Evolutionary conservation across 2,888 invertebrate species (phyloP).

Genomic region (Amblyjoppa fuscipennis): DNA sequence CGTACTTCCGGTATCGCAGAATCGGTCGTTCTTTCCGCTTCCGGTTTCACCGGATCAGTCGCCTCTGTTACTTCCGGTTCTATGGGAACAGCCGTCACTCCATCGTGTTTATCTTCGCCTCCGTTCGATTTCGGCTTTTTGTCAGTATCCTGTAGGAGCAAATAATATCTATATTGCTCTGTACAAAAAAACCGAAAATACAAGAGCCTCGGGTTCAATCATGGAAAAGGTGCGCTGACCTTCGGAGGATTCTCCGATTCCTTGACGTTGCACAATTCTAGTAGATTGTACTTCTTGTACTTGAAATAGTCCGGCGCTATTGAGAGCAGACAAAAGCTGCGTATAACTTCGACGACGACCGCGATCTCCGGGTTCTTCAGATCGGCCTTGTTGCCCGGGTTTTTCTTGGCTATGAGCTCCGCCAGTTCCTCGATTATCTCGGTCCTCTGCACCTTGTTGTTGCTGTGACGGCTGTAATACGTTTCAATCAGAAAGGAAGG

Average conservation of each 20-base stretch:
- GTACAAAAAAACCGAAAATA: not conserved
- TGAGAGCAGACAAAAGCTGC: slow-evolving; percentile 92
- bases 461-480: slow-evolving; percentile 89
- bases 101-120: not conserved
- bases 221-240: slow-evolving; percentile 10
- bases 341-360: slow-evolving; percentile 93
- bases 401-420: slow-evolving; percentile 89
- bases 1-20: slow-evolving; percentile 17
- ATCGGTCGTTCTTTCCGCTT: slow-evolving; percentile 12
- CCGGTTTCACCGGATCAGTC: not conserved
- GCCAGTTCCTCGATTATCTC: slow-evolving; percentile 91
- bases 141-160: slow-evolving; percentile 17
- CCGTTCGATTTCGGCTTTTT: not conserved
- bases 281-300: slow-evolving; percentile 94
- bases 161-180: not conserved
- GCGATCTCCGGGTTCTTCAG: slow-evolving; percentile 92
- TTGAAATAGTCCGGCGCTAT: slow-evolving; percentile 92
- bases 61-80: not conserved
- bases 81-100: slow-evolving; percentile 6
- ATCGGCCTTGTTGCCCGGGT: slow-evolving; percentile 91
- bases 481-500: not conserved
- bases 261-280: slow-evolving; percentile 86
- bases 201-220: not conserved
- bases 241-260: slow-evolving; percentile 55
- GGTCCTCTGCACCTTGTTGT: slow-evolving; percentile 90